These are phyloP conservation scores for Maccullochella peelii DNA, from an alignment of 2,113 vertebrate species.

Conservation along the genomic window DNA sequence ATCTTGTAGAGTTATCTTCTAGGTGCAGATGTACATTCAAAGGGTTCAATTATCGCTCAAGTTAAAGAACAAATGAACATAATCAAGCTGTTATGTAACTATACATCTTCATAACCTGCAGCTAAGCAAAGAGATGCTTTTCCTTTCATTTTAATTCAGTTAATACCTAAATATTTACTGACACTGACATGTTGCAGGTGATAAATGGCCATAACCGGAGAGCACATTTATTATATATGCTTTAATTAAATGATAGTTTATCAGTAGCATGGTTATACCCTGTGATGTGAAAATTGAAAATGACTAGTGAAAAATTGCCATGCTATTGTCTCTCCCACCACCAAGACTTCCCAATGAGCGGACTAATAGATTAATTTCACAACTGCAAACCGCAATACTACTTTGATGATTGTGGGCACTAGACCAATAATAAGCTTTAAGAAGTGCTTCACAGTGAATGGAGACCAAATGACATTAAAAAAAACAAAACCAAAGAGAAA, in stretches of 20 bases:
- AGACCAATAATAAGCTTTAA: neutral
- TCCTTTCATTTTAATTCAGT: slow-evolving; percentile 17
- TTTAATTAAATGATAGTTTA: slow-evolving; percentile 60
- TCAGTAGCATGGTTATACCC: slow-evolving; percentile 22
- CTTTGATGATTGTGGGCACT: slow-evolving; percentile 7
- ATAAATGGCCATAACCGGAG: slow-evolving; percentile 13
- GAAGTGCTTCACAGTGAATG: neutral
- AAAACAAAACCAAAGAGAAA: neutral
- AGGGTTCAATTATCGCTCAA: slow-evolving; percentile 32
- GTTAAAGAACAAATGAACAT: slow-evolving; percentile 28
- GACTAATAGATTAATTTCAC: neutral
- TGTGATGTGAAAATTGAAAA: slow-evolving; percentile 47
- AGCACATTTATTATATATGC: slow-evolving; percentile 27
- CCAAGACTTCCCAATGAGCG: neutral
- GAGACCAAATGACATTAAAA: neutral
- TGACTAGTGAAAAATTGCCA: slow-evolving; percentile 22
- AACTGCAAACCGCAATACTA: neutral
- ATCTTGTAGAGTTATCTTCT: slow-evolving; percentile 35
- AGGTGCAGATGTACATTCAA: slow-evolving; percentile 37
- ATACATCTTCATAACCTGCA: neutral
- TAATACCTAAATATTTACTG: slow-evolving; percentile 27
- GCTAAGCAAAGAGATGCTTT: neutral
- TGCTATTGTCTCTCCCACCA: slow-evolving; percentile 8
- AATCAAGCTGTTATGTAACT: slow-evolving; percentile 10
- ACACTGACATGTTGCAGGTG: slow-evolving; percentile 14